phyloP scores from a whole-genome alignment of 2,797 vertebrate species.

The Aselliscus stoliczkanus region DNA sequence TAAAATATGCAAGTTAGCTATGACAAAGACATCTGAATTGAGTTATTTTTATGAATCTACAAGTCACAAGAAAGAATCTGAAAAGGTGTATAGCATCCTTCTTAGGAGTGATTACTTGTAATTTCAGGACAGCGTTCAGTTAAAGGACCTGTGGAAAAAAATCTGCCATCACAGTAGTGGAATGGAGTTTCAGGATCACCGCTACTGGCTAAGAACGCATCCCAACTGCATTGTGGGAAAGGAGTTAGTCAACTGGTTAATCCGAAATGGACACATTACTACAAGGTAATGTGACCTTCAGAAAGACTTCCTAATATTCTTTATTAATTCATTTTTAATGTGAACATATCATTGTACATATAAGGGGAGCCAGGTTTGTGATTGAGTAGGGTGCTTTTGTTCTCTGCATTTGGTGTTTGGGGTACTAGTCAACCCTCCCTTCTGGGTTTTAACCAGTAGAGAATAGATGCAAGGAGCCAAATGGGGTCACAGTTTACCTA shows the following conservation, averaged over 20 bases:
- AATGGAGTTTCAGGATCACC: slow-evolving; percentile 99
- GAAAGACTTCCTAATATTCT: slow-evolving; percentile 4
- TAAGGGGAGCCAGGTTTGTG: neutral
- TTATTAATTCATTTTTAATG: slow-evolving; percentile 11
- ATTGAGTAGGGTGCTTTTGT: slow-evolving; percentile 5
- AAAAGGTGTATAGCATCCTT: neutral
- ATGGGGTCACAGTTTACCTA: neutral
- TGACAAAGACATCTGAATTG: neutral
- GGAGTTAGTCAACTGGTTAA: slow-evolving; percentile 97
- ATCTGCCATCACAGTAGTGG: slow-evolving; percentile 97
- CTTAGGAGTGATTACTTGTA: neutral
- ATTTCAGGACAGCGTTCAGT: slow-evolving; percentile 93
- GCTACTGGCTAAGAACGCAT: slow-evolving; percentile 97
- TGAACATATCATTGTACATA: neutral
- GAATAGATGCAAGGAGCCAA: neutral
- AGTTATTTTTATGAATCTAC: slow-evolving; percentile 14
- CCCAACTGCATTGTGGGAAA: slow-evolving; percentile 99
- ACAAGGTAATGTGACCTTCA: slow-evolving; percentile 86
- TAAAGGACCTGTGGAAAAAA: slow-evolving; percentile 98
- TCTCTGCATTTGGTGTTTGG: neutral
- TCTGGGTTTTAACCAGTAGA: neutral
- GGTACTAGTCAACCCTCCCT: neutral
- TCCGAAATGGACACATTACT: slow-evolving; percentile 95
- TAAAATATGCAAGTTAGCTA: neutral
- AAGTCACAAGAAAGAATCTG: slow-evolving; percentile 3